Percentiles rank a stretch among this genome's conserved stretches.
These are phyloP conservation scores for Calephelis nemesis DNA, from an alignment of 1,140 invertebrate species.

Conservation along the genomic window DNA sequence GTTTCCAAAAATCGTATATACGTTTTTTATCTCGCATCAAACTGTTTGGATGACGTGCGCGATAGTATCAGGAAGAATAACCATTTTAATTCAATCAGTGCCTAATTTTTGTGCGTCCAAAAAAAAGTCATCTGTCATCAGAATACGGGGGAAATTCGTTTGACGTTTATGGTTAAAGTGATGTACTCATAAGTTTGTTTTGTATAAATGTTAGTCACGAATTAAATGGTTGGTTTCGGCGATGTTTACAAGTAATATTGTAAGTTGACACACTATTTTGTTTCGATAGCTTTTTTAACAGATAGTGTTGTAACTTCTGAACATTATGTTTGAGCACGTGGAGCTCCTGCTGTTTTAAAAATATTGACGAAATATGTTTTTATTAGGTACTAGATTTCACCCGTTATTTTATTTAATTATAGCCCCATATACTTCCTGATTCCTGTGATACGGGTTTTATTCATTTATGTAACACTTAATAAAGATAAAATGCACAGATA, in stretches of 20 bases:
- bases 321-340: slow-evolving; percentile 7
- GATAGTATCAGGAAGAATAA: slow-evolving; percentile 50
- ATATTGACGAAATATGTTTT: slow-evolving; percentile 15
- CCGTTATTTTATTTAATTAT: slow-evolving; percentile 2
- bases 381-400: slow-evolving; percentile 17
- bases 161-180: slow-evolving; percentile 3
- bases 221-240: slow-evolving; percentile 46
- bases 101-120: background rate
- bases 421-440: background rate
- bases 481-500: no score
- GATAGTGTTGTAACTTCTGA: slow-evolving; percentile 13
- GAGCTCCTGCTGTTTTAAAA: slow-evolving; percentile 19
- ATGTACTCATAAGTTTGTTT: slow-evolving; percentile 26
- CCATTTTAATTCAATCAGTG: slow-evolving; percentile 29
- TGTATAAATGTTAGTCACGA: slow-evolving; percentile 61
- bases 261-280: slow-evolving; percentile 56
- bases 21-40: slow-evolving; percentile 59
- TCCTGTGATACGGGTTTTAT: no score
- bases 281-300: slow-evolving; percentile 48
- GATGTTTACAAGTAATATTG: slow-evolving; percentile 65
- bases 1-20: slow-evolving; percentile 70
- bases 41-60: slow-evolving; percentile 54
- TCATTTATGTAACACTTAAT: no score
- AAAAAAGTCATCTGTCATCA: background rate
- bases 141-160: slow-evolving; percentile 6